These are phyloP conservation scores for Diphyllodes magnificus DNA, from an alignment of 2,113 vertebrate species.

Conservation along the genomic window DNA sequence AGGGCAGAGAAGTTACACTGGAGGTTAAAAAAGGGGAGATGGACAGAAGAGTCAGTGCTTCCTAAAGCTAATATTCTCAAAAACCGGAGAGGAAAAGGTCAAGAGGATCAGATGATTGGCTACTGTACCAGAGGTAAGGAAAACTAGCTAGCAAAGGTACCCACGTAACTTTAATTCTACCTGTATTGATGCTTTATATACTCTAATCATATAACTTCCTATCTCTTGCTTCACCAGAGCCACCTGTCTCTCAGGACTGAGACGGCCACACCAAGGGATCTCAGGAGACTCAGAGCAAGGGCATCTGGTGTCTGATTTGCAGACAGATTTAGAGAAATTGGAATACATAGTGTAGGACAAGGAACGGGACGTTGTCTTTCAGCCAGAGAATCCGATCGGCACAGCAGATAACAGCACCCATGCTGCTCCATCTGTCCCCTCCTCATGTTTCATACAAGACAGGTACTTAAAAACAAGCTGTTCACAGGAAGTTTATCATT, in stretches of 20 bases:
- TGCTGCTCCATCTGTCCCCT: background rate
- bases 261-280: background rate
- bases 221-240: background rate
- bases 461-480: background rate
- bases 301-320: background rate
- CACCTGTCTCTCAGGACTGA: background rate
- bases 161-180: background rate
- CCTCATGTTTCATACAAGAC: background rate
- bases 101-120: background rate
- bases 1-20: background rate
- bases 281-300: background rate
- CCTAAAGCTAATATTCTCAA: background rate
- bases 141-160: background rate
- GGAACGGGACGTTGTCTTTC: background rate
- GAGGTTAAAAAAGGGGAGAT: background rate
- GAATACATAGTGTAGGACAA: background rate
- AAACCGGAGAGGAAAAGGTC: accelerated
- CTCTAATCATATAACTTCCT: accelerated
- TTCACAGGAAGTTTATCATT: background rate
- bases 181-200: background rate
- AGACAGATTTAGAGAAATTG: background rate
- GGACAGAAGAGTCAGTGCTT: background rate
- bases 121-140: background rate
- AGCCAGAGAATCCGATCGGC: background rate
- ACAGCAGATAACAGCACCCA: background rate